phyloP scores from a whole-genome alignment of 1,140 invertebrate species.

The Listronotus bonariensis region DNA sequence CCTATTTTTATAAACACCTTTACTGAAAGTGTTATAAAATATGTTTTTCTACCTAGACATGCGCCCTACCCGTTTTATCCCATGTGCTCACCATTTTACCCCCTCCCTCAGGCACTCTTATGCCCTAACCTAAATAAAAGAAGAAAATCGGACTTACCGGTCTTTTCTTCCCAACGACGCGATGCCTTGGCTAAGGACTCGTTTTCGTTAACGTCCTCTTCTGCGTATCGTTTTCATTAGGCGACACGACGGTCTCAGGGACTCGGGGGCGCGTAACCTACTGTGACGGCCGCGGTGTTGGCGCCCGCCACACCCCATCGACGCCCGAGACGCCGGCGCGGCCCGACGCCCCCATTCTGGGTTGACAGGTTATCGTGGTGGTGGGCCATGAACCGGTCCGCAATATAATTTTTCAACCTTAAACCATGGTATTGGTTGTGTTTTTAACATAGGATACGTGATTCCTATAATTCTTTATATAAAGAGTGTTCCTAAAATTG shows the following conservation, averaged over 20 bases:
- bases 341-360: conserved; percentile 10
- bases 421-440: too few species aligned
- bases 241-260: conserved; percentile 3
- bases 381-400: conserved; percentile 3
- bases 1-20: too few species aligned
- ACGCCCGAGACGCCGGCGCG: conserved; percentile 34
- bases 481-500: too few species aligned
- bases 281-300: conserved; percentile 27
- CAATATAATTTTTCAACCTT: background rate
- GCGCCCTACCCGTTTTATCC: background rate
- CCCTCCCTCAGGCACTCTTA: background rate
- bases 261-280: conserved; percentile 27
- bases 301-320: conserved; percentile 35
- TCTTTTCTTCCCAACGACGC: background rate
- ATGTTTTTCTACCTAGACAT: too few species aligned
- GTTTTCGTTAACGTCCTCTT: background rate
- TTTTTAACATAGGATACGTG: too few species aligned
- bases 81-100: conserved; percentile 2
- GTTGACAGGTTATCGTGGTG: conserved; percentile 32
- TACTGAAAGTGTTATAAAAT: too few species aligned
- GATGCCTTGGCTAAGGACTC: background rate
- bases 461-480: too few species aligned
- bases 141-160: conserved; percentile 2
- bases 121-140: background rate
- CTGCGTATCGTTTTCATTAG: background rate